A percentile compares a stretch with the other conserved stretches of the same genome.
These are phyloP conservation scores for Aphelenchoides fujianensis DNA, from an alignment of 1,140 invertebrate genomes.

Conservation along the genomic window DNA sequence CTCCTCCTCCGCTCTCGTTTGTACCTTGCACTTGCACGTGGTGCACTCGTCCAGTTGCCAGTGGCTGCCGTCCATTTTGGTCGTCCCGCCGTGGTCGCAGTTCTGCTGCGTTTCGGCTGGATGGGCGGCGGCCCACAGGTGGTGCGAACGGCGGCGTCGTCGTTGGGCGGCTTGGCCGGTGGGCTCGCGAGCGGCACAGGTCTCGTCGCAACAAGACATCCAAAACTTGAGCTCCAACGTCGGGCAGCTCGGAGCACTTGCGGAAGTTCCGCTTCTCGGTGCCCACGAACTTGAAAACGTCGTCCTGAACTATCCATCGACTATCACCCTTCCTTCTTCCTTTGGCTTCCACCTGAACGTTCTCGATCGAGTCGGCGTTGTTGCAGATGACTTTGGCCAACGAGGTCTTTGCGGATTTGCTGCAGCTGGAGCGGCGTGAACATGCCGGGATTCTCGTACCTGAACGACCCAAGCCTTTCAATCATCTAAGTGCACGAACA, in stretches of 20 bases:
- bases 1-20: no score
- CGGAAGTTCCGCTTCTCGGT: constrained; percentile 49
- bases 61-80: constrained; percentile 20
- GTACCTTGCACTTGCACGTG: constrained; percentile 43
- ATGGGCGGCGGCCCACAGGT: constrained; percentile 24
- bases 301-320: constrained; percentile 50
- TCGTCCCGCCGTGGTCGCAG: constrained; percentile 24
- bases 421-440: constrained; percentile 75
- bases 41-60: constrained; percentile 35
- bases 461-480: no score
- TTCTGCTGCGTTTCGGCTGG: constrained; percentile 9
- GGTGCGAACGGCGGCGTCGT: constrained; percentile 32
- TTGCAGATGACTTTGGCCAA: constrained; percentile 75
- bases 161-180: constrained; percentile 1
- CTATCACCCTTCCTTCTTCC: no score
- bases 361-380: constrained; percentile 71
- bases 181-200: constrained; percentile 30
- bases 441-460: constrained; percentile 83
- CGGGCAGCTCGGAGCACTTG: constrained; percentile 43
- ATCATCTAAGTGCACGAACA: background rate
- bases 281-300: constrained; percentile 56
- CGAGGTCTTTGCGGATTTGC: constrained; percentile 72
- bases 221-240: constrained; percentile 57
- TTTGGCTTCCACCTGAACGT: constrained; percentile 69
- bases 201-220: constrained; percentile 58